Conservation (phyloP, 2,888 invertebrate species). For the Dilophus febrilis region DNA sequence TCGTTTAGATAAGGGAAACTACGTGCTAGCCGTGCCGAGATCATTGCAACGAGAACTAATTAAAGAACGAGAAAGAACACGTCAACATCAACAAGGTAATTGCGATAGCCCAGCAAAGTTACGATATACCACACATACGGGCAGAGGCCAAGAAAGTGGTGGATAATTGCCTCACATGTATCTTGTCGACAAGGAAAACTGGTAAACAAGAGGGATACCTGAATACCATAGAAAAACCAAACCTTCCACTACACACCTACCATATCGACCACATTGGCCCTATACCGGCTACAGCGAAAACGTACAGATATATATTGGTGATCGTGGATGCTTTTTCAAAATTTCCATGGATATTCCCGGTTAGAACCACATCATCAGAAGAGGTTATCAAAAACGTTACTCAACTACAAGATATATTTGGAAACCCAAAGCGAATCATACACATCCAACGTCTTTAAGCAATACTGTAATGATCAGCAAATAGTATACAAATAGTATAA, state of each 20-base stretch:
- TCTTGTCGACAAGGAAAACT: constrained; percentile 12
- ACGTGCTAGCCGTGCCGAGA: constrained; percentile 18
- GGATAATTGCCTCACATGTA: constrained; percentile 9
- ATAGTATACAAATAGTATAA: too few relatives aligned
- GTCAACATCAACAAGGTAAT: constrained; percentile 17
- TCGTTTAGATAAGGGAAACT: constrained; percentile 6
- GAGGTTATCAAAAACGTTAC: constrained; percentile 19
- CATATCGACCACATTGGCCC: constrained; percentile 23
- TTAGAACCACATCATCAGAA: constrained; percentile 14
- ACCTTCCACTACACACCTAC: constrained; percentile 16
- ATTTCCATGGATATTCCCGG: constrained; percentile 21
- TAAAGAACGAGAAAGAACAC: constrained; percentile 19
- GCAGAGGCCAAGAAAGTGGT: constrained; percentile 5
- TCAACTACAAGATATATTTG: constrained; percentile 17
- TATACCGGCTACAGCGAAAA: constrained; percentile 14
- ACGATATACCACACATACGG: background rate
- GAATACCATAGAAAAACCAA: constrained; percentile 18
- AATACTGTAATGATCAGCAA: constrained; percentile 18
- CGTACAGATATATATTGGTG: constrained; percentile 19
- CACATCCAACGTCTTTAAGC: constrained; percentile 18
- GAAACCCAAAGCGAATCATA: constrained; percentile 22
- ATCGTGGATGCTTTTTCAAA: constrained; percentile 20
- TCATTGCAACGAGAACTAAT: constrained; percentile 22
- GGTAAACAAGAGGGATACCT: constrained; percentile 21
- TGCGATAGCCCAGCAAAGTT: too few relatives aligned